A percentile compares a stretch with the other conserved stretches of the same genome.
These are phyloP conservation scores for Ellobium chinense DNA, from an alignment of 2,888 invertebrate genomes.

Conservation along the genomic window DNA sequence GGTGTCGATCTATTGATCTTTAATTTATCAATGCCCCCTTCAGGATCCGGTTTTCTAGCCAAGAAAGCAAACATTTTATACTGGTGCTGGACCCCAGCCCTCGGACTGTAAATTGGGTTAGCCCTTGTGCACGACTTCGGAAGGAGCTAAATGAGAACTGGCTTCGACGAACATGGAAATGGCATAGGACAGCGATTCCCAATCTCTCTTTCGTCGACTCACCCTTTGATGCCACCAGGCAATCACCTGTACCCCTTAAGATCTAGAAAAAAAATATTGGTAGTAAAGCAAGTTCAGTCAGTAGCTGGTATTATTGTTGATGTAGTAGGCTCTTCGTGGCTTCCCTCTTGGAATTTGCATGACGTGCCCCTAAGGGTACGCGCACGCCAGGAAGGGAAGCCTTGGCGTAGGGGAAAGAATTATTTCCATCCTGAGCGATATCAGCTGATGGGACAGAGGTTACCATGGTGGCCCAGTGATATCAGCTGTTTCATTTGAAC, in stretches of 20 bases:
- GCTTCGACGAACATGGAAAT: no score
- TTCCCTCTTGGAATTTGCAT: no score
- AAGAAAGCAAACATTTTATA: conserved; percentile 38
- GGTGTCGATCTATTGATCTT: conserved; percentile 34
- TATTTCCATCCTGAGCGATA: conserved; percentile 13
- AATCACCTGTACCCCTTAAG: no score
- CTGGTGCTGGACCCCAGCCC: neutral
- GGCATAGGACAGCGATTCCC: no score
- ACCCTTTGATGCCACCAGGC: no score
- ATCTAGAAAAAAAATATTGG: no score
- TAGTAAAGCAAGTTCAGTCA: no score
- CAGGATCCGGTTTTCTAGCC: conserved; percentile 4
- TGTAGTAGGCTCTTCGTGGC: no score
- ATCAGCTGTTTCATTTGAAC: neutral
- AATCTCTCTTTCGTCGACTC: no score
- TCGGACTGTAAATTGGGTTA: conserved; percentile 31
- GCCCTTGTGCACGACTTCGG: neutral
- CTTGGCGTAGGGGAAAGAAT: conserved; percentile 16
- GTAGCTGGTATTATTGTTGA: no score
- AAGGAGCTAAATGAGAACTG: neutral
- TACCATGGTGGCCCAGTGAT: neutral
- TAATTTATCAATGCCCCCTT: conserved; percentile 22
- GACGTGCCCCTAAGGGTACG: no score
- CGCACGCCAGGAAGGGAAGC: neutral
- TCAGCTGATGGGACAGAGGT: neutral